Evolutionary conservation across 1,140 invertebrate genomes (phyloP).

Genomic region (Druon quercuslanigerum): DNA sequence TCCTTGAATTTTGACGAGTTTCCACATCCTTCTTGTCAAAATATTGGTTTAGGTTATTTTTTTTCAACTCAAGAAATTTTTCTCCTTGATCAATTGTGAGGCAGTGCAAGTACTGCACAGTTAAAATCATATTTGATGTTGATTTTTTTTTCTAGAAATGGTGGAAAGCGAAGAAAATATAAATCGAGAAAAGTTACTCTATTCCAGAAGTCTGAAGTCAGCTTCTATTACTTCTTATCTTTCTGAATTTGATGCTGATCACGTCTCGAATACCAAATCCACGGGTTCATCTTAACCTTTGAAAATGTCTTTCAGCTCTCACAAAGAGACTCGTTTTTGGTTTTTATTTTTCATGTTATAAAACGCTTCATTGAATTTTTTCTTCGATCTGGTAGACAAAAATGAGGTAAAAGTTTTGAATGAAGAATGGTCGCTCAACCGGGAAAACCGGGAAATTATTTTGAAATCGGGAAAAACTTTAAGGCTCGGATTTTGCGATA

Average conservation of each 20-base stretch:
- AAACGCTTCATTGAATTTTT: neutral
- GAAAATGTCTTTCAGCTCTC: conserved; percentile 6
- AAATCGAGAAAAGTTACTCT: neutral
- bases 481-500: too few relatives aligned
- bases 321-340: neutral
- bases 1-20: neutral
- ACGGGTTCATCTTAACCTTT: conserved; percentile 16
- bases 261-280: conserved; percentile 28
- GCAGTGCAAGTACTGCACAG: neutral
- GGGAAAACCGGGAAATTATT: too few relatives aligned
- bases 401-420: too few relatives aligned
- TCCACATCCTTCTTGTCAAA: conserved; percentile 12
- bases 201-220: conserved; percentile 22
- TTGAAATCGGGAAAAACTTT: too few relatives aligned
- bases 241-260: conserved; percentile 24
- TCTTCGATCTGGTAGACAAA: too few relatives aligned
- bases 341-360: neutral
- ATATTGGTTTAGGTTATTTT: neutral
- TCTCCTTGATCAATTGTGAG: neutral
- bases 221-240: conserved; percentile 25
- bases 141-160: neutral
- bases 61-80: neutral
- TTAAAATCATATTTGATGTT: neutral
- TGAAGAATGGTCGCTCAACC: too few relatives aligned
- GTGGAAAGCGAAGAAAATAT: neutral